These are phyloP conservation scores for Odontomyia ornata DNA, from an alignment of 2,888 invertebrate genomes.

Conservation along the genomic window DNA sequence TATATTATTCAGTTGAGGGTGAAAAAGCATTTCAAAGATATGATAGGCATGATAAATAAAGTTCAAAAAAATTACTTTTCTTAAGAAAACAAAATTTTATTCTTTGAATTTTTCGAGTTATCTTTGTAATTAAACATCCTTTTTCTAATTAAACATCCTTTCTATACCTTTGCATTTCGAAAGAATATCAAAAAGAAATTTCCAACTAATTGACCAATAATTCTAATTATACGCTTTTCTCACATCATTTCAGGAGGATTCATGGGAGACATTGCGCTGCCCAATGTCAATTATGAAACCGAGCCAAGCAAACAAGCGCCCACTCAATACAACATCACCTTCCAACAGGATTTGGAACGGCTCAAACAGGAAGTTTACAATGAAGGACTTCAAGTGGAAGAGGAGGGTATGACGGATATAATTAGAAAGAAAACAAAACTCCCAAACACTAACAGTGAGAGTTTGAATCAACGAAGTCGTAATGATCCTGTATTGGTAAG, in stretches of 20 bases:
- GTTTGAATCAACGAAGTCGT: conserved; percentile 60
- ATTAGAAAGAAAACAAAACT: conserved; percentile 77
- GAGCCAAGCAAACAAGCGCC: conserved; percentile 56
- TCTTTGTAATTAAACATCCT: too few relatives aligned
- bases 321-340: conserved; percentile 68
- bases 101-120: too few relatives aligned
- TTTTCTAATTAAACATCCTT: too few relatives aligned
- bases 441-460: conserved; percentile 66
- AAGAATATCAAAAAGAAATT: too few relatives aligned
- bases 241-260: conserved; percentile 71
- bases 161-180: too few relatives aligned
- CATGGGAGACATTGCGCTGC: conserved; percentile 85
- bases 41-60: too few relatives aligned
- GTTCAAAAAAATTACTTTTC: too few relatives aligned
- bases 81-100: too few relatives aligned
- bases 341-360: conserved; percentile 82
- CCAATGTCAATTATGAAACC: conserved; percentile 67
- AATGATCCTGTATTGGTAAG: conserved; percentile 57
- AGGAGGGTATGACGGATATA: conserved; percentile 81
- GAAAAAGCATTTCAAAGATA: too few relatives aligned
- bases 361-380: conserved; percentile 82
- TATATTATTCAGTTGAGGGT: too few relatives aligned
- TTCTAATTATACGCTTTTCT: too few relatives aligned
- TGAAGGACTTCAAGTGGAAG: conserved; percentile 85
- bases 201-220: too few relatives aligned